phyloP scores from a whole-genome alignment of 2,888 invertebrate species.

The Malachius bipustulatus region DNA sequence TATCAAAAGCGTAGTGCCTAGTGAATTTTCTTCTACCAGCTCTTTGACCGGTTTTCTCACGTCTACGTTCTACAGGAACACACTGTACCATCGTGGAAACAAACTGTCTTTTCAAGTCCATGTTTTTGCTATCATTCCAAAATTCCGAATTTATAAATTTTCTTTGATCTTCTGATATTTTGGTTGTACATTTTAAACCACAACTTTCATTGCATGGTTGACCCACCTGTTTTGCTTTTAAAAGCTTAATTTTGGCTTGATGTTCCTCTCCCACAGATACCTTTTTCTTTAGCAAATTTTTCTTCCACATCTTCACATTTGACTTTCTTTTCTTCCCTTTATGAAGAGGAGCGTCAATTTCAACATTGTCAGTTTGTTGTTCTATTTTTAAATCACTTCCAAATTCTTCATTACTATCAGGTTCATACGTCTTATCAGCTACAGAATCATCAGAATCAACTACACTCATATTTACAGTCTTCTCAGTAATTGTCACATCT shows the following conservation, averaged over 20 bases:
- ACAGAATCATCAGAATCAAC: conserved; percentile 1
- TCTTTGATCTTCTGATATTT: neutral
- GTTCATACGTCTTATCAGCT: neutral
- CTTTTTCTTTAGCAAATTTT: neutral
- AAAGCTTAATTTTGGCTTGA: too few species aligned
- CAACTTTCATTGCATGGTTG: neutral
- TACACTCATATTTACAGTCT: too few species aligned
- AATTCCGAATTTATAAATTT: conserved; percentile 1
- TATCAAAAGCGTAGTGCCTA: neutral
- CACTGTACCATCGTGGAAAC: neutral
- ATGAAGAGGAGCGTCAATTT: too few species aligned
- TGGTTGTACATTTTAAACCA: neutral
- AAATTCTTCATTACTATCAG: neutral
- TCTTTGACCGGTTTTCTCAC: neutral
- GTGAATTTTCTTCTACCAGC: conserved; percentile 1
- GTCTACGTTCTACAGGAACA: conserved; percentile 1
- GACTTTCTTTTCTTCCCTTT: conserved; percentile 3
- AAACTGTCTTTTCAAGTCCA: conserved; percentile 3
- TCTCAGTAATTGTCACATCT: too few species aligned
- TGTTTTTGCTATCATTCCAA: conserved; percentile 1
- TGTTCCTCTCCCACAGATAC: too few species aligned
- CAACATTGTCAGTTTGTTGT: neutral
- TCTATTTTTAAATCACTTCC: neutral
- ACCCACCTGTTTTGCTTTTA: too few species aligned
- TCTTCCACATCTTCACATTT: neutral